Evolutionary conservation across 2,888 invertebrate genomes (phyloP).

Genomic region (Hymenopus coronatus): DNA sequence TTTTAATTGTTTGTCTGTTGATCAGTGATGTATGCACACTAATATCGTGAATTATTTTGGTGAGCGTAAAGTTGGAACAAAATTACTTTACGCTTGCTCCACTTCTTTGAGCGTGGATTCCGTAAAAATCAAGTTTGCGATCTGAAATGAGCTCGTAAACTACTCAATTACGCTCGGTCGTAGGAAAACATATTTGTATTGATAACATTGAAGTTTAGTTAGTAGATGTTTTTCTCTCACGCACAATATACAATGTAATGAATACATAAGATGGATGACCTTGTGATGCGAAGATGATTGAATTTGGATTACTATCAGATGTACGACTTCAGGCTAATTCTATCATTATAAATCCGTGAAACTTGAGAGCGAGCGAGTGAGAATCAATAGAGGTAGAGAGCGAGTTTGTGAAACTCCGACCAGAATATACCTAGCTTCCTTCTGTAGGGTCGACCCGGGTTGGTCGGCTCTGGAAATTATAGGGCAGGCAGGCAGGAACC

Average conservation of each 20-base stretch:
- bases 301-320: neutral
- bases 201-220: too few species aligned
- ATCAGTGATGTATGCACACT: too few species aligned
- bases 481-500: neutral
- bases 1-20: too few species aligned
- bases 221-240: too few species aligned
- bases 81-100: too few species aligned
- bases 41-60: too few species aligned
- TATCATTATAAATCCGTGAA: neutral
- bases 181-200: too few species aligned
- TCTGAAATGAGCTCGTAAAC: too few species aligned
- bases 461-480: conserved; percentile 11
- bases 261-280: neutral
- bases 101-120: too few species aligned
- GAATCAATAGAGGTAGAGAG: neutral
- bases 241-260: neutral
- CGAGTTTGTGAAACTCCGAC: neutral
- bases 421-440: neutral
- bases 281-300: neutral
- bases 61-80: too few species aligned
- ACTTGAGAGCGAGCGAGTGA: neutral
- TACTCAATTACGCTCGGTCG: too few species aligned
- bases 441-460: neutral
- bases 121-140: too few species aligned
- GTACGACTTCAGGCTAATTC: neutral